Base-by-base conservation (phyloP, 2,113 vertebrate genomes). In the Ictalurus punctatus region DNA sequence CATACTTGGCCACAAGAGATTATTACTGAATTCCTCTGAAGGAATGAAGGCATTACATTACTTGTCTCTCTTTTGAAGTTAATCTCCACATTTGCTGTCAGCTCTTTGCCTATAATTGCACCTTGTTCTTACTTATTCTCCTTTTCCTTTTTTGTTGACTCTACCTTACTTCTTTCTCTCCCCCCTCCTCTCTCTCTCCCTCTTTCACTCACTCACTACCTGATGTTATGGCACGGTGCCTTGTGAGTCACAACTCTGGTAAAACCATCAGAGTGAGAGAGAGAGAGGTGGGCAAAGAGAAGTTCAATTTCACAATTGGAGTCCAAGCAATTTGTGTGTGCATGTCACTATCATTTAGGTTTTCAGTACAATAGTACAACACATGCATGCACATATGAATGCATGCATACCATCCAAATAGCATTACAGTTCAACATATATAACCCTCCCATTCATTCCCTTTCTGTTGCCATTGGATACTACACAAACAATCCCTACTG, bases 211-310 rank as follows among this genome's bases (percentile, higher is more conserved):
- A 88, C 86, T 81, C 89, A 89, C 93, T 95, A 96, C 94, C 94
- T 95, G 94, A 95, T 94, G 93, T 94, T 91, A 92, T 95, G 95
- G 94, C 94, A 91, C 83, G 27, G 88, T 94, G 94, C 94, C 95
- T 94, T 94, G 94, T 95, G 95, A 95, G 94, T 95, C 95, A 96
- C 94, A 95, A 94, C 94, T 96, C 95, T 96, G 95, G 92, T 95
- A 95, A 95, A 96, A 94, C 93, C 94, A 96, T 96, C 95, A 96
- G 92, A 93, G 76, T 85, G 81, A 59, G 92, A 92, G 91, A 59
- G 74, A 83, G 92, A 92, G 91, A 94, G 94, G 93, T 93, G 90
- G 92, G 61, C 89, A 92, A 91, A 92, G 30, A 84, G 78, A 69
- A 23, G 94, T 94, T 94, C 95, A 91, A 93, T 86, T 94, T 96